These are phyloP conservation scores for Dasysyrphus tricinctus DNA, from an alignment of 2,888 invertebrate species.

Conservation along the genomic window DNA sequence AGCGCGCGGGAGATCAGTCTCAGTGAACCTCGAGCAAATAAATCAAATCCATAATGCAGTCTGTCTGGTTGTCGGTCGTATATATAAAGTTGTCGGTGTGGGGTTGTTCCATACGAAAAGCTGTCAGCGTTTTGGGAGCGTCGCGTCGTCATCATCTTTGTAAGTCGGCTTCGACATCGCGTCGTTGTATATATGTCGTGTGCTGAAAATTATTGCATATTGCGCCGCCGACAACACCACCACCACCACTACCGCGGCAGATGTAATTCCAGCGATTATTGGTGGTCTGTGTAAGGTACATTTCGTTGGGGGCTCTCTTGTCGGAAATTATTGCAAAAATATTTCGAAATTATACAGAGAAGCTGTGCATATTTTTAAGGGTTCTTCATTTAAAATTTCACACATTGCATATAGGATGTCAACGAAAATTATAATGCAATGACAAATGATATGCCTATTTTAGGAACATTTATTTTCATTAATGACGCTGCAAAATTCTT, in stretches of 20 bases:
- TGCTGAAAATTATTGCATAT: constrained; percentile 71
- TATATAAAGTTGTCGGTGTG: constrained; percentile 7
- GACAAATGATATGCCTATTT: constrained; percentile 9
- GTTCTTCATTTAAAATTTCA: constrained; percentile 11
- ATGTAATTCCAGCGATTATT: constrained; percentile 51
- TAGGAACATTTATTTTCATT: neutral
- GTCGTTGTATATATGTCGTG: constrained; percentile 51
- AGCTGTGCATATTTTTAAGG: constrained; percentile 36
- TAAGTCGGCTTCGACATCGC: neutral
- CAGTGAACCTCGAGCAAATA: constrained; percentile 58
- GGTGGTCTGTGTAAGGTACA: constrained; percentile 1
- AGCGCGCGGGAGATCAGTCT: constrained; percentile 52
- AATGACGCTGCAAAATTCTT: neutral
- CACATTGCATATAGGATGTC: constrained; percentile 7
- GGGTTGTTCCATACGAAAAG: constrained; percentile 36
- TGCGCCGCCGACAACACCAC: constrained; percentile 34
- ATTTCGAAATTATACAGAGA: constrained; percentile 31
- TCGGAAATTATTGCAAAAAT: constrained; percentile 34
- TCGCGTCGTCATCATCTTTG: constrained; percentile 17
- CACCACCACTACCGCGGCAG: constrained; percentile 15
- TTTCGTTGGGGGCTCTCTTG: constrained; percentile 7
- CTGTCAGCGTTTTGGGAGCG: constrained; percentile 67
- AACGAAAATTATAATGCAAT: neutral
- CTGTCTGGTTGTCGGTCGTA: constrained; percentile 41
- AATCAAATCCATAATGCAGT: constrained; percentile 65